Conservation (phyloP, 2,888 invertebrate genomes). For the Stramonita haemastoma region DNA sequence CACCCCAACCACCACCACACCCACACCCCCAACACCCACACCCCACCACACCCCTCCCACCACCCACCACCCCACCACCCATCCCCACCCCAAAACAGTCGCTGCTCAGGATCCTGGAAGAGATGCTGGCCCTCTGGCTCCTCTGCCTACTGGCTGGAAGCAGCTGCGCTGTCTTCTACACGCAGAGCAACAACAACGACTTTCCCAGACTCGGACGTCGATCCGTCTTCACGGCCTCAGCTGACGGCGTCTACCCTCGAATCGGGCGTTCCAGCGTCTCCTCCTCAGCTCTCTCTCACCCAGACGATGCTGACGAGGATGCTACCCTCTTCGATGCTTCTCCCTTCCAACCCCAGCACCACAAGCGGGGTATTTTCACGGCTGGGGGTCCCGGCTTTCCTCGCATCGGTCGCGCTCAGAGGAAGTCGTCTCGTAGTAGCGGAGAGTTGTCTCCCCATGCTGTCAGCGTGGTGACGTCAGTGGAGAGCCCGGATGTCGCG, state of each 20-base stretch:
- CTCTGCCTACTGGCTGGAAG: slow-evolving; percentile 43
- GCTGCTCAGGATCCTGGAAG: slow-evolving; percentile 23
- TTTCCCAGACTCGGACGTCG: slow-evolving; percentile 53
- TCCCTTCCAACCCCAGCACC: too few relatives aligned
- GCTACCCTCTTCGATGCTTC: too few relatives aligned
- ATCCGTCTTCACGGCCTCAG: slow-evolving; percentile 48
- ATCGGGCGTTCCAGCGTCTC: slow-evolving; percentile 52
- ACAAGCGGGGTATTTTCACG: slow-evolving; percentile 35
- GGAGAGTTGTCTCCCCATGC: neutral
- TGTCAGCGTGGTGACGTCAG: neutral
- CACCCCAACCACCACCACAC: neutral
- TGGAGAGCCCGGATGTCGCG: neutral
- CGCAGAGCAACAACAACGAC: slow-evolving; percentile 51
- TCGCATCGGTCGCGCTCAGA: neutral
- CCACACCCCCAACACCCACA: too few relatives aligned
- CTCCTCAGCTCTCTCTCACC: neutral
- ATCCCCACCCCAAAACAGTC: neutral
- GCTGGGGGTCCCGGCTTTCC: neutral
- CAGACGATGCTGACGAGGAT: neutral
- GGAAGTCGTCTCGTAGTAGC: neutral
- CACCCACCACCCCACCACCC: neutral
- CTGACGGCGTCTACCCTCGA: slow-evolving; percentile 47
- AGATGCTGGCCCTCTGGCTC: slow-evolving; percentile 41
- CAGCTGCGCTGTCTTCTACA: slow-evolving; percentile 53
- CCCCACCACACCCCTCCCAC: neutral